A percentile compares a stretch with the other conserved stretches of the same genome.
These are phyloP conservation scores for Netelia melanura DNA, from an alignment of 2,888 invertebrate genomes.

Conservation along the genomic window DNA sequence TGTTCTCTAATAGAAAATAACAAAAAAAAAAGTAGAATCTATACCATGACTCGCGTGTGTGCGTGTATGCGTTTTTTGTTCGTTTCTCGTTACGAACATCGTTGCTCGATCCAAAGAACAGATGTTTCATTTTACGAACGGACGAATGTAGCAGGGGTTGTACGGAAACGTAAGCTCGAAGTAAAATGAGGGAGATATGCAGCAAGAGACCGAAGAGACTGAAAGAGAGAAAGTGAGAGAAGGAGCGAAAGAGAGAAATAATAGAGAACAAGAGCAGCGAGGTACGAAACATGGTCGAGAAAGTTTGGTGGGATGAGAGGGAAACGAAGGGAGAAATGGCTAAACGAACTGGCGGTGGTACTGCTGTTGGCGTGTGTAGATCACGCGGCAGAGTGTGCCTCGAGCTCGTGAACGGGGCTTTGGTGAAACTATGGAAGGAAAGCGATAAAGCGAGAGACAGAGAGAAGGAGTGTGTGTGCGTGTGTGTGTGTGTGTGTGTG, in stretches of 20 bases:
- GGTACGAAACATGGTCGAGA: no score
- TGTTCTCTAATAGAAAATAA: no score
- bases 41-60: no score
- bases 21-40: no score
- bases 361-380: constrained; percentile 17
- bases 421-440: constrained; percentile 41
- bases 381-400: constrained; percentile 30
- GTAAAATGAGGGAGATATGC: constrained; percentile 37
- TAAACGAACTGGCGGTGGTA: constrained; percentile 1
- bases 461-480: no score
- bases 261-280: no score
- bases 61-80: neutral
- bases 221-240: constrained; percentile 7
- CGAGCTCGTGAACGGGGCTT: constrained; percentile 47
- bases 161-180: constrained; percentile 45
- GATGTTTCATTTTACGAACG: constrained; percentile 69
- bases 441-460: constrained; percentile 42
- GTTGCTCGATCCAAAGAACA: constrained; percentile 50
- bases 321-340: constrained; percentile 12
- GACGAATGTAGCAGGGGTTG: constrained; percentile 47
- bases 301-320: no score
- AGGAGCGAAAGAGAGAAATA: neutral
- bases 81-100: constrained; percentile 38
- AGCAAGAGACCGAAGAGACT: constrained; percentile 1
- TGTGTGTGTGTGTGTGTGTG: no score